Evolutionary conservation across 2,797 vertebrate species (phyloP), one percentile per base, ranked within the genome.

Genomic region (Enoplosus armatus): DNA sequence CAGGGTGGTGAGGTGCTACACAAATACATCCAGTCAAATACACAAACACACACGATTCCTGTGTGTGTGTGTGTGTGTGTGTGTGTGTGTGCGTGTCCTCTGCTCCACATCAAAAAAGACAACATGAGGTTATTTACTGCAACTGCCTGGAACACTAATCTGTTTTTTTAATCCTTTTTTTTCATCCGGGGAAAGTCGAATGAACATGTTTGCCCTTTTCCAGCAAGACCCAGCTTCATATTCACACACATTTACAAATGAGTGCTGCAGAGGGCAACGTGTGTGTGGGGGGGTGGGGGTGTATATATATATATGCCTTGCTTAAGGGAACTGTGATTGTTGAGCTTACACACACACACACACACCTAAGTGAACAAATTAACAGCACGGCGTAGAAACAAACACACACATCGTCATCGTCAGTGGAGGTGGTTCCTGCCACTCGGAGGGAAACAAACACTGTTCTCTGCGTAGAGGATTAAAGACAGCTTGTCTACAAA

Each of bases 401-500:
- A 37, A 77, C 75, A 69, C 51, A 51, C 26, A 27, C 20, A 16
- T 12, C 54, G 9, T 37, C 33, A 16, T n/a, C 55, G 35, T 53
- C 37, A 43, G 75, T 43, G 66, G 61, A 74, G 71, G 63, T 6
- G 69, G 72, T 61, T 70, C 60, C 77, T 74, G 73, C 48, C 31
- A 58, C 79, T 78, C 22, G 1, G 1, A n/a, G 61, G 59, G 61
- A 54, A 75, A 61, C 69, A 69, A 83, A 77, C 62, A 37, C 14
- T 12, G 56, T 37, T 72, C 45, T 64, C 61, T 43, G 75, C 76
- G 65, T 50, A 0, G 58, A 74, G 82, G 79, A 83, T 82, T 83
- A 76, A 64, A 87, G 63, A 37, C 80, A 37, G 56, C 39, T 39
- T 33, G 79, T 75, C 70, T 72, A 68, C 79, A 82, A 53, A 86